Evolutionary conservation across 1,140 invertebrate species (phyloP).

Genomic region (Choristoneura fumiferana): DNA sequence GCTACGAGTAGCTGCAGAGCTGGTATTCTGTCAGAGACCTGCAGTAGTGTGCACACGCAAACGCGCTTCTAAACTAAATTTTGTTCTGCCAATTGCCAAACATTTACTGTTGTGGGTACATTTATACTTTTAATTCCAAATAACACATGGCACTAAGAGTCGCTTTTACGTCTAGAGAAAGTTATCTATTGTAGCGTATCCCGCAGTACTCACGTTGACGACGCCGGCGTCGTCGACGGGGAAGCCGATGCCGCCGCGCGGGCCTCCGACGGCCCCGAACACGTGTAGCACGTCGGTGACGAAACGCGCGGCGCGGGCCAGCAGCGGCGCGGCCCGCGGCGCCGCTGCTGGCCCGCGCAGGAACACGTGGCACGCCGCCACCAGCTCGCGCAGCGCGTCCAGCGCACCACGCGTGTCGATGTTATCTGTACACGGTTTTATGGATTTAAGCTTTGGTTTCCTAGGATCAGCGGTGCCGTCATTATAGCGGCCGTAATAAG

Average conservation of each 20-base stretch:
- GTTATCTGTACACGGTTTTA: conserved; percentile 84
- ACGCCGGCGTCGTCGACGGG: conserved; percentile 77
- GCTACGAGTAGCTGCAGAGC: no score
- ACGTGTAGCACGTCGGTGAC: conserved; percentile 92
- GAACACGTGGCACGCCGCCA: conserved; percentile 91
- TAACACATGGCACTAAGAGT: no score
- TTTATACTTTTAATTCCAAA: no score
- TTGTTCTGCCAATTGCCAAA: no score
- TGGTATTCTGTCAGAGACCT: no score
- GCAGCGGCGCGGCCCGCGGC: conserved; percentile 79
- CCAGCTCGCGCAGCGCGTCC: conserved; percentile 90
- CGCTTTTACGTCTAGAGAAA: no score
- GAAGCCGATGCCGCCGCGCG: conserved; percentile 88
- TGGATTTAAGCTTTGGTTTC: not conserved
- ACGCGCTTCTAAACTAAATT: no score
- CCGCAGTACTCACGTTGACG: conserved; percentile 77
- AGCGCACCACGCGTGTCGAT: conserved; percentile 94
- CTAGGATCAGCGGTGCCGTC: no score
- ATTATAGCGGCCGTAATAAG: no score
- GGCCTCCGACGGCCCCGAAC: conserved; percentile 90
- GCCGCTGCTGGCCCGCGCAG: conserved; percentile 82
- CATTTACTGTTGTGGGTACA: no score
- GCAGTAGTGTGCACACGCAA: no score
- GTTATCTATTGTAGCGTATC: no score
- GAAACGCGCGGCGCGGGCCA: conserved; percentile 87